Evolutionary conservation across 2,888 invertebrate species (phyloP), one percentile per base, ranked within the genome.

Genomic region (Athalia circularis): DNA sequence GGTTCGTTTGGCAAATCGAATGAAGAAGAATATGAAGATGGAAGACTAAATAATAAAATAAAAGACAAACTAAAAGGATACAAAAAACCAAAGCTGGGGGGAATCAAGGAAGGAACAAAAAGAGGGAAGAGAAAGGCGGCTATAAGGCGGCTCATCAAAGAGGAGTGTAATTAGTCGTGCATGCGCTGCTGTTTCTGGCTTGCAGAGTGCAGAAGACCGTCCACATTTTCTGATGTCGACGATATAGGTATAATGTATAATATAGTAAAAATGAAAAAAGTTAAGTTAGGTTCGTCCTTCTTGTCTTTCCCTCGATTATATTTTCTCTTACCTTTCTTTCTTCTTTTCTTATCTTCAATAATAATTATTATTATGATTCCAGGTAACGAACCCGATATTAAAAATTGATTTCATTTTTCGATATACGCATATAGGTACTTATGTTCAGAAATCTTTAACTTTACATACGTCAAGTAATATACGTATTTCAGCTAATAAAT

Each of bases 151-250:
- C 83, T 84, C 84, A 83, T 87, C 87, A 87, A 87, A 87, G 86
- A 78, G 81, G 83, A 86, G 83, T 86, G 87, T 87, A 87, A 87
- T 87, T 87, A 87, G 87, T 86, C 83, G 86, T 84, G 87, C 87
- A 87, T 87, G 86, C 86, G 84, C 85, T 84, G 83, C 84, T 82
- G 83, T 82, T 50, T 48, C 81, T 77, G 78, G 80, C 80, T 81
- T 79, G 80, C 79, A 78, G 72, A 78, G 77, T 77, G 80, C 65
- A 65, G 64, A 65, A 64, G 74, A 29, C 29, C 57, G 59, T 57
- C 47, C 65, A 48, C 48, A n/a, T 13, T 48, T 65, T 15, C n/a
- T 7, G 5, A 59, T 59, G n/a, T 5, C 11, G n/a, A 0, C 5
- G 59, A 29, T 62, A 48, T 48, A 65, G 3, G 3, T n/a, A 48